Conservation (phyloP, 2,888 invertebrate species). For the Aphodius granarius region DNA sequence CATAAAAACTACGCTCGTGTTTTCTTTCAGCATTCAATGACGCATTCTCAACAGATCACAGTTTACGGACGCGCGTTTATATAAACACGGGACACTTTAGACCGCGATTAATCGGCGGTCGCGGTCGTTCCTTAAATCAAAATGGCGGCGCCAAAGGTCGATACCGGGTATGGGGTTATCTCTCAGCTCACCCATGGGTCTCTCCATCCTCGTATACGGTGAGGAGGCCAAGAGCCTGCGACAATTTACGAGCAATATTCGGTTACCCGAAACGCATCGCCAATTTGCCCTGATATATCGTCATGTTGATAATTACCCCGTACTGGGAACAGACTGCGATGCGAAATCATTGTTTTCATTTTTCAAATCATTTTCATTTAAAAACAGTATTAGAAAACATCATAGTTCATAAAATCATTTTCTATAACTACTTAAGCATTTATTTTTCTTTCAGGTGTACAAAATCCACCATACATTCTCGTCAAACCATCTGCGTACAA, state of each 20-base stretch:
- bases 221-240: not conserved
- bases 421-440: no score
- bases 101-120: conserved; percentile 27
- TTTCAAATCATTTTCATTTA: no score
- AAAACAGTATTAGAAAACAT: no score
- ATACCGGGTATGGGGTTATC: conserved; percentile 17
- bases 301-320: not conserved
- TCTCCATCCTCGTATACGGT: not conserved
- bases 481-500: no score
- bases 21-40: not conserved
- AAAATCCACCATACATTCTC: no score
- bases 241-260: not conserved
- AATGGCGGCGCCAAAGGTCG: conserved; percentile 35
- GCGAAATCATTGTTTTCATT: not conserved
- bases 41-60: conserved; percentile 3
- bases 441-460: no score
- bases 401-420: no score
- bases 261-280: not conserved
- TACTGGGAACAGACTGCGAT: not conserved
- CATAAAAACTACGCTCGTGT: not conserved
- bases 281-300: not conserved
- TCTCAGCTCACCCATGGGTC: not conserved
- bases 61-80: conserved; percentile 11
- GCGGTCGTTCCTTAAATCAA: conserved; percentile 33
- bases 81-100: conserved; percentile 29